Evolutionary conservation across 2,888 invertebrate genomes (phyloP), one percentile per base, ranked within the genome.

Genomic region (Philaethria dido): DNA sequence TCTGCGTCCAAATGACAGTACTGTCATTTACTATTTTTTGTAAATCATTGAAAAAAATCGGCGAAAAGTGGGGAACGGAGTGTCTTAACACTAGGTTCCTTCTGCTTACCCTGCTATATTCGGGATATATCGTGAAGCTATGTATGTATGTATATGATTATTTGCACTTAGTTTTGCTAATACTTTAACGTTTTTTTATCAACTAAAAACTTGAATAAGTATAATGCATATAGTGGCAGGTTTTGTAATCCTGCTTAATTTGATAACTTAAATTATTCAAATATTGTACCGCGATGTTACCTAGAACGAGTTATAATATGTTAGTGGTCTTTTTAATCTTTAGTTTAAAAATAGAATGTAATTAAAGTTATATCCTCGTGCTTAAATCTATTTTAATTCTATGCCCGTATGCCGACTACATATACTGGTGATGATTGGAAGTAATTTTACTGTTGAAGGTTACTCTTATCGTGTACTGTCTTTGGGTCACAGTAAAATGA

Each of bases 391-490:
- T 63, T 63, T 63, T 63, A 57, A 57, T 47, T 48, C 14, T 39
- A 39, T 33, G 57, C 61, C 64, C 61, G 39, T 48, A 64, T 68
- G 1, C 20, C 45, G 42, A 39, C 20, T 25, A 48, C 44, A 36
- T 20, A 36, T 60, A 50, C 59, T 47, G 68, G 54, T 42, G 62
- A 48, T 45, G 39, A 65, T 70, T 65, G 63, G 6, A 68, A 39
- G 13, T 47, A 59, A 44, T 57, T 22, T 50, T 48, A 52, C 48
- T 68, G n/a, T n/a, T 48, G 64, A 67, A 71, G 69, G 71, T 57
- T 57, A 66, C 62, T 62, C 66, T 69, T 62, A 69, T 69, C 16
- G 29, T 13, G 54, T 62, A 55, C 16, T 44, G 33, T 44, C 8
- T 48, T 54, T 44, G 64, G 59, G 62, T 64, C 59, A 66, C 42